A percentile compares a stretch with the other conserved stretches of the same genome.
Evolutionary conservation across 2,888 invertebrate species (phyloP).

Genomic region (Macrosiphum euphorbiae): DNA sequence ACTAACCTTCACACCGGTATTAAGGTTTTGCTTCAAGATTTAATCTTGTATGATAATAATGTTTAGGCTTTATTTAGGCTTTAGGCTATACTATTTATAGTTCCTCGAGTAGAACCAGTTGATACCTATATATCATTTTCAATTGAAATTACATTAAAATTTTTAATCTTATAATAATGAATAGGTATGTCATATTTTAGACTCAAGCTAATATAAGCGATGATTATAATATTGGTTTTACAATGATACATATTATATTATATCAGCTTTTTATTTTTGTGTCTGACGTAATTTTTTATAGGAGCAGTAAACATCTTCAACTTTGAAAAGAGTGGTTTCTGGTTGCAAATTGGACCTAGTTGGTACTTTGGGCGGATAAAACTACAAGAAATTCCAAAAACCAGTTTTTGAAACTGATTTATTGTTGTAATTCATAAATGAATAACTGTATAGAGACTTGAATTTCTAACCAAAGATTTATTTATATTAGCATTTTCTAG

Average conservation of each 20-base stretch:
- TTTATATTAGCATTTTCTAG: neutral
- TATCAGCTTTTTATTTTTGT: neutral
- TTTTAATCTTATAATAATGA: neutral
- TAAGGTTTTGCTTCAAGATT: no score
- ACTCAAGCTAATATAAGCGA: neutral
- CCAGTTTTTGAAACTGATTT: neutral
- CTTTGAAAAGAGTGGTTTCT: neutral
- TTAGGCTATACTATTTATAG: neutral
- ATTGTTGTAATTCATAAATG: neutral
- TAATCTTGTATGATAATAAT: no score
- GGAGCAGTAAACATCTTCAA: neutral
- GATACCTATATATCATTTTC: neutral
- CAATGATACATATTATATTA: neutral
- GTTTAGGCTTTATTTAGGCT: no score
- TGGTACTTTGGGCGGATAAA: neutral
- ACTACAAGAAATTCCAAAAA: neutral
- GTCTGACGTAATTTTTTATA: neutral
- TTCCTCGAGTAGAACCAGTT: neutral
- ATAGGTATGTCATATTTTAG: neutral
- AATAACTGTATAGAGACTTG: neutral
- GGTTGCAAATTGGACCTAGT: neutral
- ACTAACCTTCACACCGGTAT: no score
- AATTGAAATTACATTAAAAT: neutral
- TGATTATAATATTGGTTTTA: neutral
- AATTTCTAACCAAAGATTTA: neutral